These are phyloP conservation scores for Megalops atlanticus DNA, from an alignment of 2,113 vertebrate species.

Conservation along the genomic window DNA sequence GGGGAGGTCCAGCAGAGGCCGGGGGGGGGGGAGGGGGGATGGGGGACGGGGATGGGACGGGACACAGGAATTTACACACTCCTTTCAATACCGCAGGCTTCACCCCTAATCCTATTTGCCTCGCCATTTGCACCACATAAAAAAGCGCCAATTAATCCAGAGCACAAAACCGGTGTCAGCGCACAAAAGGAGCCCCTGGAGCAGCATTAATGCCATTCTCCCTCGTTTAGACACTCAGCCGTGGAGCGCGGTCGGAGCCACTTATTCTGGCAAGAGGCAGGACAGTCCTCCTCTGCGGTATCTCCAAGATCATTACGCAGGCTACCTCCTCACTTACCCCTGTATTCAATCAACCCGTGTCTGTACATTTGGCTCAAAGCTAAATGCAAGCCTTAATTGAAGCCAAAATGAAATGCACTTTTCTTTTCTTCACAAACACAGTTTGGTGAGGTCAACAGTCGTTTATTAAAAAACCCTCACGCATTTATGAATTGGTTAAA, in stretches of 20 bases:
- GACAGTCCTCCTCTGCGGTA: neutral
- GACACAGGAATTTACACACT: neutral
- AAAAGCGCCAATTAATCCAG: conserved; percentile 13
- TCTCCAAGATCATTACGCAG: neutral
- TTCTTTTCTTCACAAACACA: no score
- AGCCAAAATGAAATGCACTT: no score
- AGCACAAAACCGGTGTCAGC: neutral
- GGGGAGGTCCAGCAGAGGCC: neutral
- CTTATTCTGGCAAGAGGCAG: neutral
- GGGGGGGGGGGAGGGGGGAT: no score
- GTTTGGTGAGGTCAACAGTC: no score
- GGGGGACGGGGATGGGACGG: no score
- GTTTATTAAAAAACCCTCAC: no score
- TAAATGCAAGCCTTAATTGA: no score
- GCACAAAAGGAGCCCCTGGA: neutral
- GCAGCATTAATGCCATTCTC: neutral
- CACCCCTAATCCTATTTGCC: conserved; percentile 10
- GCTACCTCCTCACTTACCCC: no score
- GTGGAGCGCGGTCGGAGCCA: neutral
- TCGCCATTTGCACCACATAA: conserved; percentile 13
- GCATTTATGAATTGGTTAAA: no score
- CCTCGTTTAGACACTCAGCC: neutral
- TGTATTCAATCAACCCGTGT: no score
- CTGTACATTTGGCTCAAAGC: no score
- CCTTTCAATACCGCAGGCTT: neutral